phyloP scores from a whole-genome alignment of 2,888 invertebrate species.

The Melanotus villosus region DNA sequence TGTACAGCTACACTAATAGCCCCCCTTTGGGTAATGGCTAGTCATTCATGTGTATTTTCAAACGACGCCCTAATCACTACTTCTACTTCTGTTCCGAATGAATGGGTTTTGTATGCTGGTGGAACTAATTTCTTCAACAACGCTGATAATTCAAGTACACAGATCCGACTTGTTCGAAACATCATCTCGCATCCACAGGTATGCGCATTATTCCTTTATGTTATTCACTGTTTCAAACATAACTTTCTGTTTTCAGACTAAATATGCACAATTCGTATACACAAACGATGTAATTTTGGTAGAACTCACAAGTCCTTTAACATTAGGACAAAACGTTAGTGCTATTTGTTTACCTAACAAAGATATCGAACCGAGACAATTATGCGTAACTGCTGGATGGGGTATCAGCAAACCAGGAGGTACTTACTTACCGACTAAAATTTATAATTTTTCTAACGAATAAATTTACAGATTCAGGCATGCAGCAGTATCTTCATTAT shows the following conservation, averaged over 20 bases:
- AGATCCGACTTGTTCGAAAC: slow-evolving; percentile 64
- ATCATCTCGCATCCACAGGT: slow-evolving; percentile 73
- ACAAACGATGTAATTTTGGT: slow-evolving; percentile 74
- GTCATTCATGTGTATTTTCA: slow-evolving; percentile 67
- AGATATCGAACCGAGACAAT: slow-evolving; percentile 68
- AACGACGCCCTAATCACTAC: slow-evolving; percentile 36
- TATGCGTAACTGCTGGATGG: slow-evolving; percentile 75
- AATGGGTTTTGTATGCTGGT: slow-evolving; percentile 65
- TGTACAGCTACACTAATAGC: slow-evolving; percentile 70
- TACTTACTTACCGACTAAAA: slow-evolving; percentile 50
- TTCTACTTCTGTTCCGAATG: slow-evolving; percentile 44
- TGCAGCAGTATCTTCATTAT: slow-evolving; percentile 71
- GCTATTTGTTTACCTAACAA: slow-evolving; percentile 73
- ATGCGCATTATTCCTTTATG: slow-evolving; percentile 34
- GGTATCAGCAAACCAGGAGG: slow-evolving; percentile 70
- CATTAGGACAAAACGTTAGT: slow-evolving; percentile 70
- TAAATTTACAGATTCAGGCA: slow-evolving; percentile 63
- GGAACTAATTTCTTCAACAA: slow-evolving; percentile 63
- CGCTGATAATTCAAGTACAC: slow-evolving; percentile 62
- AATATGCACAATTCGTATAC: slow-evolving; percentile 73
- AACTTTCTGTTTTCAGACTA: slow-evolving; percentile 63
- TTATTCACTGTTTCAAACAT: background rate
- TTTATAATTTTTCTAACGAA: background rate
- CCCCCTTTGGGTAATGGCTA: slow-evolving; percentile 70
- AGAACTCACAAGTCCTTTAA: slow-evolving; percentile 70